Percentiles rank a stretch among this genome's conserved stretches.
These are phyloP conservation scores for Cliona cf. orientalis DNA, from an alignment of 37 sponge, comb jelly and placozoan species.

Conservation along the genomic window DNA sequence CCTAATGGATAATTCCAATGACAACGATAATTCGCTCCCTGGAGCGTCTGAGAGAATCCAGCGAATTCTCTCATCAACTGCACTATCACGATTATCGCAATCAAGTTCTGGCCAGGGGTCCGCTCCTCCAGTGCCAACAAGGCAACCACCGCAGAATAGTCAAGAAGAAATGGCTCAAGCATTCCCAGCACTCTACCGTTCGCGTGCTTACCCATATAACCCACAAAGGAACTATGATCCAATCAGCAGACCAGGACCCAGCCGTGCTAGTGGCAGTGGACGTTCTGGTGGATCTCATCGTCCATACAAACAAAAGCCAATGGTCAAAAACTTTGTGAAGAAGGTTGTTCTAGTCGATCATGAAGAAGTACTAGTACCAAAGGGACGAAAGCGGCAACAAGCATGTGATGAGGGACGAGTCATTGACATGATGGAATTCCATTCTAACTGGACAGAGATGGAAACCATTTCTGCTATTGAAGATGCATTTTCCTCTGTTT, in stretches of 20 bases:
- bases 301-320: not conserved
- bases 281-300: too few species aligned
- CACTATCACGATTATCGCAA: too few species aligned
- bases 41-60: too few species aligned
- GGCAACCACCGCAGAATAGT: too few species aligned
- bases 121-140: too few species aligned
- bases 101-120: too few species aligned
- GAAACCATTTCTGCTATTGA: not conserved
- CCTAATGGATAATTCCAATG: too few species aligned
- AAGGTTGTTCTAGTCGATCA: not conserved
- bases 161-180: not conserved
- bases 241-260: too few species aligned
- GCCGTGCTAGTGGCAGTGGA: too few species aligned
- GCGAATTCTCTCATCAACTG: too few species aligned
- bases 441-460: not conserved
- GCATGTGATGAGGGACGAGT: constrained; percentile 1
- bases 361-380: not conserved
- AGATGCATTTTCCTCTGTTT: not conserved
- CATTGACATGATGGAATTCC: not conserved
- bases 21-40: too few species aligned
- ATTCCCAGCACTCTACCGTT: not conserved
- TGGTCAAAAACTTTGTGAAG: not conserved
- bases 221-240: not conserved
- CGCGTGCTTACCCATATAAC: not conserved
- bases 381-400: not conserved